Evolutionary conservation across 2,113 vertebrate genomes (phyloP).

Genomic region (Lampris incognitus): DNA sequence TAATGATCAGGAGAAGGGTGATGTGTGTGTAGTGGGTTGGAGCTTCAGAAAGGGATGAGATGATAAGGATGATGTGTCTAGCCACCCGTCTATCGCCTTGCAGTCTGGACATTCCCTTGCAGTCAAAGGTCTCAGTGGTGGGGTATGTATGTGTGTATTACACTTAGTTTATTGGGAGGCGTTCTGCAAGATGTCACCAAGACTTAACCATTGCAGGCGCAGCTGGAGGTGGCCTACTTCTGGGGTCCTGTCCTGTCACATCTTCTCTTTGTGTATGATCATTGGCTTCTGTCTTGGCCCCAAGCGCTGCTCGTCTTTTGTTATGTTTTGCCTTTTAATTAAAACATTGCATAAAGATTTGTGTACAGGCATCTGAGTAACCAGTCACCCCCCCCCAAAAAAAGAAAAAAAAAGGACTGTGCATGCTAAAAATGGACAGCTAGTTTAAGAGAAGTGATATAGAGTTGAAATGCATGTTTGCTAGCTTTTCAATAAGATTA

Average conservation of each 20-base stretch:
- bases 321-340: conserved; percentile 41
- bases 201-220: conserved; percentile 38
- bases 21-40: conserved; percentile 21
- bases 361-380: conserved; percentile 26
- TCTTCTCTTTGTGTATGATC: conserved; percentile 14
- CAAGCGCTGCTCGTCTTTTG: conserved; percentile 48
- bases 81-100: conserved; percentile 57
- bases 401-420: conserved; percentile 3
- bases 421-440: conserved; percentile 17
- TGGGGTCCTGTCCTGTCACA: conserved; percentile 42
- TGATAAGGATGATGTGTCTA: conserved; percentile 38
- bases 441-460: conserved; percentile 11
- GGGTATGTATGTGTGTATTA: conserved; percentile 38
- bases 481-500: background rate
- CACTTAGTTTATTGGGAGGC: conserved; percentile 25
- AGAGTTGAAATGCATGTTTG: conserved; percentile 19
- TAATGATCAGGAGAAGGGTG: conserved; percentile 57
- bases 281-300: conserved; percentile 47
- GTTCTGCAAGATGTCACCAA: conserved; percentile 44
- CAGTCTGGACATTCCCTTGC: conserved; percentile 38
- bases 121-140: conserved; percentile 54
- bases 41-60: conserved; percentile 39
- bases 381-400: conserved; percentile 1
- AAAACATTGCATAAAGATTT: conserved; percentile 41
- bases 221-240: conserved; percentile 67